A percentile compares a stretch with the other conserved stretches of the same genome.
Conservation (phyloP, 2,113 vertebrate genomes). For the Piprites chloris region DNA sequence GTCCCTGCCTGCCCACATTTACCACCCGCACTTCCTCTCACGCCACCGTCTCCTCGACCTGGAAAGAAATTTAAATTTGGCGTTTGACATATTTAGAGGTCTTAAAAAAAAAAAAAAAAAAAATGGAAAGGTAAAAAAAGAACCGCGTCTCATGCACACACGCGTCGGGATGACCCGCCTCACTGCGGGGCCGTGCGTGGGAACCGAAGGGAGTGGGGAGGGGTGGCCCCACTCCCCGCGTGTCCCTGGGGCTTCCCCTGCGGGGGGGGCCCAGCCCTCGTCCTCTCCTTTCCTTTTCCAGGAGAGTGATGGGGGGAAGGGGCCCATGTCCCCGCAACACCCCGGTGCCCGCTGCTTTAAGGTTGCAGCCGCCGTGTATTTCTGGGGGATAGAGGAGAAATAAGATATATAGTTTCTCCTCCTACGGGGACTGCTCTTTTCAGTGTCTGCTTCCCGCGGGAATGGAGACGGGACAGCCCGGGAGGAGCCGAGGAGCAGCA, state of each 20-base stretch:
- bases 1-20: background rate
- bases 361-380: background rate
- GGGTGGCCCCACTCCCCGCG: background rate
- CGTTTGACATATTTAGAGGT: slow-evolving; percentile 1
- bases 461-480: background rate
- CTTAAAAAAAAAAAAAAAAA: background rate
- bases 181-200: background rate
- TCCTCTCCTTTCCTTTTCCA: background rate
- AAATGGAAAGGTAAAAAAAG: background rate
- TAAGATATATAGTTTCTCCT: background rate
- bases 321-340: background rate
- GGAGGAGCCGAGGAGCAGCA: background rate
- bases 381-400: background rate
- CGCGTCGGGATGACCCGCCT: background rate
- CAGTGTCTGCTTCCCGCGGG: background rate
- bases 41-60: slow-evolving; percentile 4
- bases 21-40: background rate
- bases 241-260: background rate
- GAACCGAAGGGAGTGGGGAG: background rate
- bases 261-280: rapidly evolving
- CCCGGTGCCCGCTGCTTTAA: background rate
- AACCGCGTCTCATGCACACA: background rate
- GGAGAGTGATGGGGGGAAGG: rapidly evolving
- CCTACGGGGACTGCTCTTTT: background rate
- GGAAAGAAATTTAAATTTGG: slow-evolving; percentile 43